Conservation (phyloP, 2,888 invertebrate species). For the Ephialtes manifestator region DNA sequence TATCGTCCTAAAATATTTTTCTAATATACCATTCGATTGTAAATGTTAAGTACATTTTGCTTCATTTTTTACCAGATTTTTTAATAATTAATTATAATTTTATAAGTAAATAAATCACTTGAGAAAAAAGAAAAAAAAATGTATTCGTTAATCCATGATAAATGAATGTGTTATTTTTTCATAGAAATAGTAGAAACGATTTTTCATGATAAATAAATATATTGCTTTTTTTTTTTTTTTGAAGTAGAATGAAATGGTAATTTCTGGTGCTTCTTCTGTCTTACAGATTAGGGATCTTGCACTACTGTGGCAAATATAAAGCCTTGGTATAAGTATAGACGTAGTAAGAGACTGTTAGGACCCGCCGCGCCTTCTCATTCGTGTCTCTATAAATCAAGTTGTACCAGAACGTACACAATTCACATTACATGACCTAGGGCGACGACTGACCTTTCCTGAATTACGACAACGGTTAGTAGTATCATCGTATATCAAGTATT, state of each 20-base stretch:
- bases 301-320: slow-evolving; percentile 2
- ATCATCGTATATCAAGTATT: slow-evolving; percentile 33
- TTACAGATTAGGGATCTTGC: slow-evolving; percentile 6
- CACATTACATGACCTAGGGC: slow-evolving; percentile 68
- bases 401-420: slow-evolving; percentile 60
- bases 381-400: slow-evolving; percentile 68
- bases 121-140: too few species aligned
- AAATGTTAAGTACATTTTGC: too few species aligned
- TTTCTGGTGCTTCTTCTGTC: neutral
- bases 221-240: slow-evolving; percentile 3
- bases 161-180: too few species aligned
- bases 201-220: slow-evolving; percentile 8
- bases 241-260: neutral
- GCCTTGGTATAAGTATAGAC: slow-evolving; percentile 25
- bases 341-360: slow-evolving; percentile 18
- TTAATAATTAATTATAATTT: too few species aligned
- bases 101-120: too few species aligned
- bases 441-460: slow-evolving; percentile 69
- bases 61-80: too few species aligned
- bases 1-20: too few species aligned
- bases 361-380: slow-evolving; percentile 70
- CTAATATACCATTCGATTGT: too few species aligned
- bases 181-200: neutral
- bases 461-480: slow-evolving; percentile 57
- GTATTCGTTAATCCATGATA: too few species aligned